Percentiles rank a stretch among this genome's conserved stretches.
Conservation (phyloP, 2,113 vertebrate genomes). For the Rhinoptilus africanus region DNA sequence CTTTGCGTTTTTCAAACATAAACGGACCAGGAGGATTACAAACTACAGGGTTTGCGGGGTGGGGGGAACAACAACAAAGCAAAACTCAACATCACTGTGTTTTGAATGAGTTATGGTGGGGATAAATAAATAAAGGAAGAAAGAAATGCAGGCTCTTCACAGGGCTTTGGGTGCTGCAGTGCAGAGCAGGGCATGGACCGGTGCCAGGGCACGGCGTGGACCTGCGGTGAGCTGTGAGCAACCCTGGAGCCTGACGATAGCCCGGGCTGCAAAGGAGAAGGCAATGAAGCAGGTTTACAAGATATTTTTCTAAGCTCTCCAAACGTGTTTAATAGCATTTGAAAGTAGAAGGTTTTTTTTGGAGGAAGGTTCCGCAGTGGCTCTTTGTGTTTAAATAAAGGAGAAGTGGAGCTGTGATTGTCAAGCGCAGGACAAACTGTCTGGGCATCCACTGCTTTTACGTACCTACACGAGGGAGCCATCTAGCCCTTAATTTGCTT, state of each 20-base stretch:
- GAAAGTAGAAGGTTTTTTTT: background rate
- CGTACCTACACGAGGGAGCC: background rate
- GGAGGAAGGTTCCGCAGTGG: background rate
- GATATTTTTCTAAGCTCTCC: background rate
- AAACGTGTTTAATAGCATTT: background rate
- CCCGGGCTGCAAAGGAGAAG: background rate
- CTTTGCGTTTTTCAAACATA: background rate
- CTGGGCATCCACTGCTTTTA: background rate
- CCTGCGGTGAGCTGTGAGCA: background rate
- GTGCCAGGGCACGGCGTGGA: background rate
- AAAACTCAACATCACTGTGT: background rate
- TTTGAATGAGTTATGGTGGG: background rate
- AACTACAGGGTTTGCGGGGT: fast-evolving
- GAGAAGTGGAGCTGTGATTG: background rate
- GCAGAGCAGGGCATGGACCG: background rate
- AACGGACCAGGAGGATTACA: background rate
- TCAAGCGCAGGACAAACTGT: background rate
- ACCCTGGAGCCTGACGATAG: background rate
- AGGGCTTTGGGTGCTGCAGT: background rate
- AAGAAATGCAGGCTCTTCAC: background rate
- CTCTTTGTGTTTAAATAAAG: background rate
- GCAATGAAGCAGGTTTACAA: background rate
- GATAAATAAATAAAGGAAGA: background rate
- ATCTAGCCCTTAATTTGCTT: constrained; percentile 18
- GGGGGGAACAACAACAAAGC: background rate